Percentiles rank a stretch among this genome's conserved stretches.
These are phyloP conservation scores for Leucophenga varia DNA, from an alignment of 1,140 invertebrate species.

Conservation along the genomic window DNA sequence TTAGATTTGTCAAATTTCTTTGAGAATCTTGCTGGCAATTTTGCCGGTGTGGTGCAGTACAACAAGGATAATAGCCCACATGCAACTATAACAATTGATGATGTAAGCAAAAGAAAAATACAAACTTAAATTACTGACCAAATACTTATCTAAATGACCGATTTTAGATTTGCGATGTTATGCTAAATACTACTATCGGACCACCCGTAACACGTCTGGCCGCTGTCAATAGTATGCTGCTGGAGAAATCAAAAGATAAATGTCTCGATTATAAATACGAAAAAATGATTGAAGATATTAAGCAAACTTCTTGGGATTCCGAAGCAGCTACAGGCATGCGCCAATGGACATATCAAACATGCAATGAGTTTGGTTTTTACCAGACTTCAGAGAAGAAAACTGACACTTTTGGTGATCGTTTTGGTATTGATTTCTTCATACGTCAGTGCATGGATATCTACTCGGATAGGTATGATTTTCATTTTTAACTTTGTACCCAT, in stretches of 20 bases:
- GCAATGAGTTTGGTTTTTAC: conserved; percentile 93
- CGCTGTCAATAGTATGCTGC: conserved; percentile 69
- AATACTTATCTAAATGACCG: background rate
- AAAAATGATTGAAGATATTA: conserved; percentile 74
- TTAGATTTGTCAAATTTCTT: conserved; percentile 81
- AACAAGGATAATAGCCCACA: conserved; percentile 88
- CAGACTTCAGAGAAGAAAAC: conserved; percentile 77
- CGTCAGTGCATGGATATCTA: conserved; percentile 84
- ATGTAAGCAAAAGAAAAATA: conserved; percentile 28
- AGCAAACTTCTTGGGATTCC: conserved; percentile 70
- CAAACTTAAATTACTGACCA: too few species aligned
- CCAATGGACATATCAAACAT: conserved; percentile 95
- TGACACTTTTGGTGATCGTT: conserved; percentile 76
- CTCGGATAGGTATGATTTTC: conserved; percentile 58
- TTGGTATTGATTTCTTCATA: conserved; percentile 77
- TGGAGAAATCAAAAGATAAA: conserved; percentile 68
- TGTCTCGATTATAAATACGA: conserved; percentile 84
- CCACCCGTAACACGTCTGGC: conserved; percentile 71
- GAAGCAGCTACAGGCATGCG: conserved; percentile 66
- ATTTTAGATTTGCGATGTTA: conserved; percentile 67
- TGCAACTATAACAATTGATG: conserved; percentile 78
- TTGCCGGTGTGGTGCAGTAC: conserved; percentile 88
- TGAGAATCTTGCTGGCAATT: conserved; percentile 77
- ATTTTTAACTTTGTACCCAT: conserved; percentile 3
- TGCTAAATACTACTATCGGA: conserved; percentile 65